A percentile compares a stretch with the other conserved stretches of the same genome.
Conservation (phyloP, 2,797 vertebrate genomes). For the Tinamus major region DNA sequence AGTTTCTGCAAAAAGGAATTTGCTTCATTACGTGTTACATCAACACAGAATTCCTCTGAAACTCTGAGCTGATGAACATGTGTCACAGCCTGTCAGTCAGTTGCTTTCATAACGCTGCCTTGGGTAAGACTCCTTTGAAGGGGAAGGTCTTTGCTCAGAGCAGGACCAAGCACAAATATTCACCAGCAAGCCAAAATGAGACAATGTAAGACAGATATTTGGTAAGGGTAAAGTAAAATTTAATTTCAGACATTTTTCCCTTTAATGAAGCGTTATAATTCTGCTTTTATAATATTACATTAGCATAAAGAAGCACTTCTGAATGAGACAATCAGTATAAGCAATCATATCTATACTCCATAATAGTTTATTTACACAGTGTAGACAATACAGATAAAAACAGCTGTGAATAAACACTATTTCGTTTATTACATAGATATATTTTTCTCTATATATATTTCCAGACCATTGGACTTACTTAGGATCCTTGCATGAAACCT, state of each 20-base stretch:
- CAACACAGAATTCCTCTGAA: neutral
- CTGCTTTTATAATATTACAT: conserved; percentile 6
- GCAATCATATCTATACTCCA: neutral
- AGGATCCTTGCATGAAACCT: neutral
- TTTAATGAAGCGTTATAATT: conserved; percentile 25
- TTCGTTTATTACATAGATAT: neutral
- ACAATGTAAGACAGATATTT: conserved; percentile 6
- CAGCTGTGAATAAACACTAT: neutral
- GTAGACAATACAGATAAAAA: neutral
- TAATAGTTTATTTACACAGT: conserved; percentile 5
- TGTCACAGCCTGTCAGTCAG: neutral
- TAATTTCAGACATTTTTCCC: conserved; percentile 34
- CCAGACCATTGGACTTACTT: neutral
- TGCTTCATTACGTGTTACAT: neutral
- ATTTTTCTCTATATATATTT: neutral
- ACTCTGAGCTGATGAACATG: neutral
- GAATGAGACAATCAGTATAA: conserved; percentile 27
- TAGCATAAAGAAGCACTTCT: conserved; percentile 28
- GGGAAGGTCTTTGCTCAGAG: neutral
- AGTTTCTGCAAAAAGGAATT: neutral
- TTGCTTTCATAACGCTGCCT: neutral
- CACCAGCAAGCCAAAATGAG: conserved; percentile 45
- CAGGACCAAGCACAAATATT: conserved; percentile 14
- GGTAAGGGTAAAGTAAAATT: conserved; percentile 11
- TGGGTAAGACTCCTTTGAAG: neutral